These are phyloP conservation scores for Cartodere bifasciata DNA, from an alignment of 2,888 invertebrate species.

Conservation along the genomic window DNA sequence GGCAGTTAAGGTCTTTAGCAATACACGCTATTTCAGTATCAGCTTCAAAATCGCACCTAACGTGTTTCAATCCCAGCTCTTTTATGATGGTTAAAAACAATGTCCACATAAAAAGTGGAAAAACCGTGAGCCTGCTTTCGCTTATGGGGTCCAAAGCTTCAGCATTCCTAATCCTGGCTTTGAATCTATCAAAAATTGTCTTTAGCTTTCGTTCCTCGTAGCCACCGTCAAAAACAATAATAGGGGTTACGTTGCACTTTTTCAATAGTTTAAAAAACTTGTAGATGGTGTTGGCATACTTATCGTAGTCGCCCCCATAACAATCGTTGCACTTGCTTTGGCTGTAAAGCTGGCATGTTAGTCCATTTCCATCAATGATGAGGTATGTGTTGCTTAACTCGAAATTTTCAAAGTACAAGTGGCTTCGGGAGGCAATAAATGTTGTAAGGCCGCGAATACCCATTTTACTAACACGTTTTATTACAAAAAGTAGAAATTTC, in stretches of 20 bases:
- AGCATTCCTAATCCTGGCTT: constrained; percentile 18
- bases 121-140: constrained; percentile 44
- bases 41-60: constrained; percentile 76
- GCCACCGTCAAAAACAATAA: constrained; percentile 66
- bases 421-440: constrained; percentile 54
- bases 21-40: constrained; percentile 79
- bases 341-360: constrained; percentile 58
- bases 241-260: constrained; percentile 56
- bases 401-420: constrained; percentile 48
- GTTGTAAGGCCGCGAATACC: constrained; percentile 79
- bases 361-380: constrained; percentile 70
- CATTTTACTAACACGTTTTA: constrained; percentile 40
- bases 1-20: constrained; percentile 65
- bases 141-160: constrained; percentile 43
- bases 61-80: constrained; percentile 51
- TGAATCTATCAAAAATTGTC: constrained; percentile 22
- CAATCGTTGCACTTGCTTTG: constrained; percentile 50
- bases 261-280: constrained; percentile 57
- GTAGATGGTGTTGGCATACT: constrained; percentile 49
- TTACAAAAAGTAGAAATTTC: background rate
- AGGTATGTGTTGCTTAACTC: constrained; percentile 54
- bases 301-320: constrained; percentile 80
- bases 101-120: constrained; percentile 63
- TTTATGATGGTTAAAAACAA: constrained; percentile 59
- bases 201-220: constrained; percentile 37